Evolutionary conservation across 2,113 vertebrate genomes (phyloP).

Genomic region (Formicarius rufipectus): DNA sequence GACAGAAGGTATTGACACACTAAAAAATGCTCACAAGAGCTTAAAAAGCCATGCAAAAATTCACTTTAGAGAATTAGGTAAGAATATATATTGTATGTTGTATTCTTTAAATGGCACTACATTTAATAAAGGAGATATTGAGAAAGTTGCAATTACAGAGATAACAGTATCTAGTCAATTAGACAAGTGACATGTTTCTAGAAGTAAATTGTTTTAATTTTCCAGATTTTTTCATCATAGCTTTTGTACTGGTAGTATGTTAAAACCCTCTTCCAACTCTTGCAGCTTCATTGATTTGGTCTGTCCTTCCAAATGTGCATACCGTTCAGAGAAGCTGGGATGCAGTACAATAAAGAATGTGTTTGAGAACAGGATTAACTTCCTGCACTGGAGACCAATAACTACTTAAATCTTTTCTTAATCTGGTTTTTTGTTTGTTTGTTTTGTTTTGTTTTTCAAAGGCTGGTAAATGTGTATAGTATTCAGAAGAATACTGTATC

Average conservation of each 20-base stretch:
- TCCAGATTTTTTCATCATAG: background rate
- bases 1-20: background rate
- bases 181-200: background rate
- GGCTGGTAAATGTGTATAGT: background rate
- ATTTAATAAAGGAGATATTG: background rate
- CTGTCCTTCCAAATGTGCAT: background rate
- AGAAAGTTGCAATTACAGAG: background rate
- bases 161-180: background rate
- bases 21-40: background rate
- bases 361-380: slow-evolving; percentile 3
- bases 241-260: background rate
- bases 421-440: background rate
- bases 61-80: background rate
- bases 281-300: background rate
- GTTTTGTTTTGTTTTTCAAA: background rate
- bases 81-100: background rate
- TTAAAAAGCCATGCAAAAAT: background rate
- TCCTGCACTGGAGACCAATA: background rate
- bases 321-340: background rate
- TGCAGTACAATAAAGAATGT: background rate
- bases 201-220: background rate
- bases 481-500: background rate
- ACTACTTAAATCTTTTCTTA: background rate
- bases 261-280: background rate
- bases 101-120: background rate